phyloP scores from a whole-genome alignment of 2,113 vertebrate genomes.

The Anolis sagrei region DNA sequence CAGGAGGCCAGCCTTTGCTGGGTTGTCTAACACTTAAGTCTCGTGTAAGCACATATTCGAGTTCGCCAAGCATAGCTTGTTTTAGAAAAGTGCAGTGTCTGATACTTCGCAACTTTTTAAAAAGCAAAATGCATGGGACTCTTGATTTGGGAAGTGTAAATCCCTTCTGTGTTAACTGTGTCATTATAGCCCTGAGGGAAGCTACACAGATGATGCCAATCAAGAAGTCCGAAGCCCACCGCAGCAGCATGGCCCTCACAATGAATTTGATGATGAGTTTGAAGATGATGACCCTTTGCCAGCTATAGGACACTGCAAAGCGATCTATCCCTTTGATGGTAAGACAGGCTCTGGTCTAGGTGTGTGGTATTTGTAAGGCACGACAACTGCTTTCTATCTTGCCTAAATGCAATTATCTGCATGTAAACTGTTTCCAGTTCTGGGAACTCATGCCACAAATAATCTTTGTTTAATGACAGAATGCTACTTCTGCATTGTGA shows the following conservation, averaged over 20 bases:
- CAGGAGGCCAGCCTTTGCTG: background rate
- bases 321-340: conserved; percentile 97
- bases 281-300: conserved; percentile 97
- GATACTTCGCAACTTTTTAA: background rate
- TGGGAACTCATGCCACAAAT: conserved; percentile 37
- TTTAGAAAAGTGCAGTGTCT: background rate
- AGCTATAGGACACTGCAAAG: conserved; percentile 97
- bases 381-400: background rate
- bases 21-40: background rate
- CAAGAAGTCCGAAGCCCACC: conserved; percentile 91
- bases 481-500: conserved; percentile 34
- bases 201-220: conserved; percentile 94
- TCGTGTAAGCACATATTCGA: too few relatives aligned
- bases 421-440: conserved; percentile 17
- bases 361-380: background rate
- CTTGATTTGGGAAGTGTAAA: background rate
- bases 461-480: conserved; percentile 11
- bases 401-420: background rate
- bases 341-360: conserved; percentile 22
- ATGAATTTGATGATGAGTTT: conserved; percentile 97
- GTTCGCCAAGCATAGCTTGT: background rate
- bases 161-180: background rate
- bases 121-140: conserved; percentile 5
- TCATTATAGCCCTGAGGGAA: conserved; percentile 90
- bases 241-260: conserved; percentile 81